Conservation (phyloP, 2,113 vertebrate genomes). For the Lagopus muta region DNA sequence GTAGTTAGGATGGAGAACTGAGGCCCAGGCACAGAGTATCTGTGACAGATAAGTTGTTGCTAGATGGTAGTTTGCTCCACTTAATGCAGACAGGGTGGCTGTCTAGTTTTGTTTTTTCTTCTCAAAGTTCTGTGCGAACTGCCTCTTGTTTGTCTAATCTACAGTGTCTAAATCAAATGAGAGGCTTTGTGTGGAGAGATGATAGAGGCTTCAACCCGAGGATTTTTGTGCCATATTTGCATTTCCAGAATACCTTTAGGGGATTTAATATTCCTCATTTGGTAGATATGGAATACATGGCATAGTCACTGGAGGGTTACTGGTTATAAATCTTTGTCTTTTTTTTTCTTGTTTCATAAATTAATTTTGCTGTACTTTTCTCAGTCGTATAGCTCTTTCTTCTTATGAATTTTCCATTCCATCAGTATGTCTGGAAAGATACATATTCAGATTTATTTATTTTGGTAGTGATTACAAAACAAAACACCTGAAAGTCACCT, state of each 20-base stretch:
- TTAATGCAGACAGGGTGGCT: neutral
- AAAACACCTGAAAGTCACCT: neutral
- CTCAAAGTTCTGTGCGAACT: neutral
- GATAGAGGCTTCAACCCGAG: neutral
- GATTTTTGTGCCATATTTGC: neutral
- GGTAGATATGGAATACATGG: neutral
- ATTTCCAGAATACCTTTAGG: neutral
- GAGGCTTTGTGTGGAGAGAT: neutral
- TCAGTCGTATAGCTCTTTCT: neutral
- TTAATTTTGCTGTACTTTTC: neutral
- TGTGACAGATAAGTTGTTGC: neutral
- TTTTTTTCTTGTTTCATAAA: neutral
- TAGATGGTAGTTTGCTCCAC: neutral
- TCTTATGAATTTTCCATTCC: neutral
- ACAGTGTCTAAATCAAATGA: neutral
- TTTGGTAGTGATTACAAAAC: neutral
- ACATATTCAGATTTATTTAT: neutral
- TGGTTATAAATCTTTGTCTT: neutral
- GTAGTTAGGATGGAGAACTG: neutral
- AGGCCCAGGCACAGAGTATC: rapidly evolving
- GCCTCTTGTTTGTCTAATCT: neutral
- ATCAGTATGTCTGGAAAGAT: neutral
- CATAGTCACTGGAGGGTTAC: neutral
- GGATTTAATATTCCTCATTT: neutral
- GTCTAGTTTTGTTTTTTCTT: neutral